Conservation (phyloP, 2,113 vertebrate species). For the Fukomys damarensis region DNA sequence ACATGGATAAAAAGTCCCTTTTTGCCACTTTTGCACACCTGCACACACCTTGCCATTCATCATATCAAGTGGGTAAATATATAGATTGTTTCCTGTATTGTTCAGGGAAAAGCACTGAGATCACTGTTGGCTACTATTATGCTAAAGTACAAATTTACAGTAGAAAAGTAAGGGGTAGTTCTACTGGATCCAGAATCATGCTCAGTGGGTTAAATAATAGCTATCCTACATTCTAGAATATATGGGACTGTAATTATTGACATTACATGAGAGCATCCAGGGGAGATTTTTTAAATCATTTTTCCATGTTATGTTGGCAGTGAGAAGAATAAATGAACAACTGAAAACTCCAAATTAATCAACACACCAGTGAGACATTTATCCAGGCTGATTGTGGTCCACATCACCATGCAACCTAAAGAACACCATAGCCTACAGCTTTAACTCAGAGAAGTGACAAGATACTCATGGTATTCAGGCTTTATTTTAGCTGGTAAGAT, state of each 20-base stretch:
- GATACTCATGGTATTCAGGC: rapidly evolving
- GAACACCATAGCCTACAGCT: background rate
- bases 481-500: background rate
- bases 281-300: background rate
- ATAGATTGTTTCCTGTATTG: too few relatives aligned
- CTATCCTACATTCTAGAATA: background rate
- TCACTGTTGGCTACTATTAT: too few relatives aligned
- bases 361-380: background rate
- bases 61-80: too few relatives aligned
- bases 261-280: background rate
- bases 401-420: background rate
- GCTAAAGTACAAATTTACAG: too few relatives aligned
- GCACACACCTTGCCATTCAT: too few relatives aligned
- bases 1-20: too few relatives aligned
- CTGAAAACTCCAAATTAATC: background rate
- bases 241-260: background rate
- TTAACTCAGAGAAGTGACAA: background rate
- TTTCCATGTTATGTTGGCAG: background rate
- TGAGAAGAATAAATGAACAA: background rate
- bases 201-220: background rate
- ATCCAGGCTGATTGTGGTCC: background rate
- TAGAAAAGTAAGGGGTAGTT: too few relatives aligned
- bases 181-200: too few relatives aligned
- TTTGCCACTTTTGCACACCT: too few relatives aligned
- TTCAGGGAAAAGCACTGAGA: too few relatives aligned